Evolutionary conservation across 2,888 invertebrate genomes (phyloP).

Genomic region (Heliconius sara): DNA sequence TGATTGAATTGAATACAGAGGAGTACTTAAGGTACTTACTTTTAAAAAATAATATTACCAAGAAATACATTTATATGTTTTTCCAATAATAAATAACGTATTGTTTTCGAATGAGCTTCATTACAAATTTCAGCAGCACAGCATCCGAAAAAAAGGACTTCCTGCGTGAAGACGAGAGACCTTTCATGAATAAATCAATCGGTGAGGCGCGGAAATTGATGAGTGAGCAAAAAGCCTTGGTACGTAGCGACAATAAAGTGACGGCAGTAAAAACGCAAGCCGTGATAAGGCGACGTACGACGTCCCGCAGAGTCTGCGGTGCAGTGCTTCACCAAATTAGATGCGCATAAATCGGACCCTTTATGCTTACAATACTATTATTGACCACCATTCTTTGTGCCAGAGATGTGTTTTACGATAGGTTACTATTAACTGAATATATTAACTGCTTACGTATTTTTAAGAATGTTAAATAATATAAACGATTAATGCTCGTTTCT

Average conservation of each 20-base stretch:
- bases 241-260: slow-evolving; percentile 80
- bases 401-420: slow-evolving; percentile 41
- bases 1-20: not conserved
- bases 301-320: slow-evolving; percentile 64
- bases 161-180: slow-evolving; percentile 76
- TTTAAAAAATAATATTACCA: slow-evolving; percentile 50
- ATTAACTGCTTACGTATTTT: slow-evolving; percentile 23
- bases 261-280: slow-evolving; percentile 75
- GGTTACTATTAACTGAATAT: slow-evolving; percentile 33
- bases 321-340: slow-evolving; percentile 69
- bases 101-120: slow-evolving; percentile 81
- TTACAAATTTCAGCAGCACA: slow-evolving; percentile 78
- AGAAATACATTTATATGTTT: slow-evolving; percentile 49
- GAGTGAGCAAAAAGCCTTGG: slow-evolving; percentile 77
- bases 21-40: not conserved
- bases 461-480: slow-evolving; percentile 9
- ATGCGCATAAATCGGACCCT: slow-evolving; percentile 77
- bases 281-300: slow-evolving; percentile 61
- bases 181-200: slow-evolving; percentile 83
- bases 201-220: slow-evolving; percentile 82
- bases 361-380: slow-evolving; percentile 51
- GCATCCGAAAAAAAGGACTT: slow-evolving; percentile 77
- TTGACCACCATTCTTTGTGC: slow-evolving; percentile 45
- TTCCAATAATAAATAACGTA: slow-evolving; percentile 75
- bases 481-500: not conserved